phyloP scores from a whole-genome alignment of 2,888 invertebrate species.

The Volucella zonaria region DNA sequence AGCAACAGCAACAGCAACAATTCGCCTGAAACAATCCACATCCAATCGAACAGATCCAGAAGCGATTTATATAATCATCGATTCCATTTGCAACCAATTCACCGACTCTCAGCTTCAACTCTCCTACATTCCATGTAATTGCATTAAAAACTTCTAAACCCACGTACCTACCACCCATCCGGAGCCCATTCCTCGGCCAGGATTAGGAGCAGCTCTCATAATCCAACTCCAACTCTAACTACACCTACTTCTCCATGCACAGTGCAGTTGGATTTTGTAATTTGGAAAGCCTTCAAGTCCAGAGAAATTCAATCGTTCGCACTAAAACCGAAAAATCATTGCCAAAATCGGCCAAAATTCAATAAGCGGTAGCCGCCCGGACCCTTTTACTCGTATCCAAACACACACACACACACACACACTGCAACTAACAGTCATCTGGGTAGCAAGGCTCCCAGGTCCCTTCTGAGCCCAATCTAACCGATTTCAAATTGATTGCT shows the following conservation, averaged over 20 bases:
- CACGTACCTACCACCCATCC: not conserved
- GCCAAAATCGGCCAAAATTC: constrained; percentile 69
- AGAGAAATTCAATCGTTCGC: constrained; percentile 70
- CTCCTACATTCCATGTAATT: constrained; percentile 47
- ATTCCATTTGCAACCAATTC: constrained; percentile 69
- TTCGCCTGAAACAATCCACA: constrained; percentile 44
- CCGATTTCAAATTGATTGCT: constrained; percentile 69
- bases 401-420: not conserved
- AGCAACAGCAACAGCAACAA: constrained; percentile 21
- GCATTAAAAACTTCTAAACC: constrained; percentile 59
- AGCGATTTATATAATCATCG: constrained; percentile 70
- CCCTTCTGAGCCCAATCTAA: not conserved
- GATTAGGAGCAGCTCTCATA: too few relatives aligned
- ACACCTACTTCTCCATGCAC: not conserved
- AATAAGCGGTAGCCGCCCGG: constrained; percentile 50
- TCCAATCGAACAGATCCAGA: constrained; percentile 65
- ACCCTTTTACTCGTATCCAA: not conserved
- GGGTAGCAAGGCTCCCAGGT: constrained; percentile 12
- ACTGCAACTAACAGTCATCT: constrained; percentile 64
- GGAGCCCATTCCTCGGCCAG: not conserved
- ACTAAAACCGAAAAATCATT: constrained; percentile 68
- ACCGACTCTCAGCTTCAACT: constrained; percentile 8
- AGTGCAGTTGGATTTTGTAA: constrained; percentile 66
- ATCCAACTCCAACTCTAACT: too few relatives aligned
- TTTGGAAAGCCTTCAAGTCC: constrained; percentile 71